Percentiles rank a stretch among this genome's conserved stretches.
These are phyloP conservation scores for Strigamia crassipes DNA, from an alignment of 2,888 invertebrate genomes.

Conservation along the genomic window DNA sequence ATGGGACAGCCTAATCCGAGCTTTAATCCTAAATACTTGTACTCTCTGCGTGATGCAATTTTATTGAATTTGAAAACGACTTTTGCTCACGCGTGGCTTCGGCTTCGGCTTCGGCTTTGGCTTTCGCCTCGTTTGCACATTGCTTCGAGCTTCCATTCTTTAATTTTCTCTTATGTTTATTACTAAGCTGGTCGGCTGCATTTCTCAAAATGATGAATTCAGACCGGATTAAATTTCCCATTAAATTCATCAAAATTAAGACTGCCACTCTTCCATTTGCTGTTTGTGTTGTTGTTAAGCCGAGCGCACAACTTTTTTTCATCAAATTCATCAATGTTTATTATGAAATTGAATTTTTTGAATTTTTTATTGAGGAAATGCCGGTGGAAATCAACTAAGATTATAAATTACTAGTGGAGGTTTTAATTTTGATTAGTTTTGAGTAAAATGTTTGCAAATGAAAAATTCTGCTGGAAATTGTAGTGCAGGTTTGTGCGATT, in stretches of 20 bases:
- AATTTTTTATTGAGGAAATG: no score
- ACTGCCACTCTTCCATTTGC: neutral
- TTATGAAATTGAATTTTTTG: no score
- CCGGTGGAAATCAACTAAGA: no score
- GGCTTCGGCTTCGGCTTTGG: no score
- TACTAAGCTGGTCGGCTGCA: neutral
- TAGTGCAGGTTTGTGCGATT: no score
- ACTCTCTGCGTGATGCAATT: neutral
- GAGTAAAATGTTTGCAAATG: no score
- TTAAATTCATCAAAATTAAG: neutral
- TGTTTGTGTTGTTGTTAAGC: neutral
- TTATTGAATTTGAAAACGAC: conserved; percentile 14
- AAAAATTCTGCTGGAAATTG: no score
- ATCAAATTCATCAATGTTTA: neutral
- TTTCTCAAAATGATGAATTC: neutral
- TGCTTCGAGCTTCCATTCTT: neutral
- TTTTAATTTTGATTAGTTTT: no score
- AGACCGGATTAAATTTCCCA: neutral
- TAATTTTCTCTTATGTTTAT: neutral
- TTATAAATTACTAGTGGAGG: no score
- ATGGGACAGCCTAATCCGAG: neutral
- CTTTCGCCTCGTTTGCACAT: neutral
- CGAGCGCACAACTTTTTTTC: neutral
- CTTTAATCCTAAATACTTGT: conserved; percentile 27
- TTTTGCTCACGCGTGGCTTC: neutral